Evolutionary conservation across 2,888 invertebrate species (phyloP).

Genomic region (Archips xylosteana): DNA sequence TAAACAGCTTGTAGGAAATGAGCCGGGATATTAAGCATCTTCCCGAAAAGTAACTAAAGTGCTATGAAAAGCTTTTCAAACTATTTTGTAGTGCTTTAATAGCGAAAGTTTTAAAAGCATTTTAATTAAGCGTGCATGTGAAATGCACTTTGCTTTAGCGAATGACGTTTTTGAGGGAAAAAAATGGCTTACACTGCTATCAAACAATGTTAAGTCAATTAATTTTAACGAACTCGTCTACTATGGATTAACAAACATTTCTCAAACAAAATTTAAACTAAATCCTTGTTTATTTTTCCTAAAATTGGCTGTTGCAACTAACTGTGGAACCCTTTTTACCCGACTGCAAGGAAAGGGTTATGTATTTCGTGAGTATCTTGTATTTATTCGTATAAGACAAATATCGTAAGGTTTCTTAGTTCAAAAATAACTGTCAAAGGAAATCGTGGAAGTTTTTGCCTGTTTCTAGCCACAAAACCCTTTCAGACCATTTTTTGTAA

Average conservation of each 20-base stretch:
- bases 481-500: background rate
- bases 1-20: constrained; percentile 24
- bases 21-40: constrained; percentile 6
- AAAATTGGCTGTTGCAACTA: no score
- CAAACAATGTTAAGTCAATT: background rate
- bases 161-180: background rate
- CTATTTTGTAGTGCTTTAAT: constrained; percentile 6
- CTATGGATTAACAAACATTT: background rate
- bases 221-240: background rate
- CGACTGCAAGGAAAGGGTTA: no score
- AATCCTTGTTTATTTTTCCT: no score
- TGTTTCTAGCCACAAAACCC: no score
- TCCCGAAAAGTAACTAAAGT: background rate
- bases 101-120: constrained; percentile 9
- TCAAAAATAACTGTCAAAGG: no score
- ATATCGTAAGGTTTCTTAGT: no score
- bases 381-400: no score
- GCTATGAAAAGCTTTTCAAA: constrained; percentile 9
- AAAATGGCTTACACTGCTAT: background rate
- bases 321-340: no score
- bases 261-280: no score
- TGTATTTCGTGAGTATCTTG: no score
- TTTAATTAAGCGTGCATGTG: constrained; percentile 16
- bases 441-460: no score
- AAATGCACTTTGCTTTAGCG: background rate